phyloP scores from a whole-genome alignment of 2,888 invertebrate species.

The Drosophila siamana region DNA sequence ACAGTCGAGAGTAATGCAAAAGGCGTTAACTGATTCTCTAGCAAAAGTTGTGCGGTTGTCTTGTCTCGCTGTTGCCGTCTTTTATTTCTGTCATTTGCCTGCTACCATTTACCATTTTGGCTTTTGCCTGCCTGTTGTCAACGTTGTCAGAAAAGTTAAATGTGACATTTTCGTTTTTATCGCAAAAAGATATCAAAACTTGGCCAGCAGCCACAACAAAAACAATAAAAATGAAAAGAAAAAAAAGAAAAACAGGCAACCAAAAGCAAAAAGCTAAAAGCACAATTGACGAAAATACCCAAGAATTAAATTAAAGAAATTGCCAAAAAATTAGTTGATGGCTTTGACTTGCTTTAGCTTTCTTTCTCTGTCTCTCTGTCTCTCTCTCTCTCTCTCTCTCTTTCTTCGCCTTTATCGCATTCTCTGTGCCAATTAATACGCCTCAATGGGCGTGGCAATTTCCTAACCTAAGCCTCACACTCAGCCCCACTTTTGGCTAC shows the following conservation, averaged over 20 bases:
- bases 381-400: too few relatives aligned
- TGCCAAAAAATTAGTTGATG: slow-evolving; percentile 35
- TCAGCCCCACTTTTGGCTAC: slow-evolving; percentile 31
- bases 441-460: slow-evolving; percentile 51
- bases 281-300: slow-evolving; percentile 19
- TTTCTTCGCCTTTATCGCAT: background rate
- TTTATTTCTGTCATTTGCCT: background rate
- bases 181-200: slow-evolving; percentile 47
- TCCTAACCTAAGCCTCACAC: slow-evolving; percentile 45
- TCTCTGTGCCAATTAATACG: slow-evolving; percentile 36
- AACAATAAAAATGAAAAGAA: slow-evolving; percentile 6
- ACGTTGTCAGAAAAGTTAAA: slow-evolving; percentile 59
- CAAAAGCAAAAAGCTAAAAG: background rate
- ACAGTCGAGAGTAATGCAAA: slow-evolving; percentile 25
- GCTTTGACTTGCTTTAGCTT: slow-evolving; percentile 20
- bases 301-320: slow-evolving; percentile 34
- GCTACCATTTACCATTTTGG: background rate
- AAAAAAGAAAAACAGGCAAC: background rate
- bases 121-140: slow-evolving; percentile 34
- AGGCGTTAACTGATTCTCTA: slow-evolving; percentile 53
- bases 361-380: slow-evolving; percentile 15
- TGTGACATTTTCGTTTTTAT: slow-evolving; percentile 60
- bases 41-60: slow-evolving; percentile 44
- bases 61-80: slow-evolving; percentile 5
- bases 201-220: slow-evolving; percentile 30